Evolutionary conservation across 2,797 vertebrate species (phyloP).

Genomic region (Gymnothorax reevesii): DNA sequence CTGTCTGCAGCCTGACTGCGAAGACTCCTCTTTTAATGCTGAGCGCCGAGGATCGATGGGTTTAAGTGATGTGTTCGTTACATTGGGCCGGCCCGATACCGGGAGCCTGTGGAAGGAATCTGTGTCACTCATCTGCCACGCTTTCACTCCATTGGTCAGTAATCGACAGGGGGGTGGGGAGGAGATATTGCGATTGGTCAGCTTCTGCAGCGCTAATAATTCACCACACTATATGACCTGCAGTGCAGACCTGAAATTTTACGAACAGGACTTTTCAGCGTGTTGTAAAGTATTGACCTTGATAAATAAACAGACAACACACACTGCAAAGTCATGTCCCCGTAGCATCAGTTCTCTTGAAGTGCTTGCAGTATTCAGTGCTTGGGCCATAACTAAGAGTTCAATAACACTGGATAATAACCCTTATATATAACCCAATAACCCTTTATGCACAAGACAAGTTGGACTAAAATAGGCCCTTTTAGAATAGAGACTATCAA

Average conservation of each 20-base stretch:
- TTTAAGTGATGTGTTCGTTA: constrained; percentile 87
- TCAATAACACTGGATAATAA: not conserved
- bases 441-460: not conserved
- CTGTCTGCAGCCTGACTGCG: constrained; percentile 68
- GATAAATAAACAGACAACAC: not conserved
- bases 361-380: too few relatives aligned
- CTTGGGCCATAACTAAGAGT: not conserved
- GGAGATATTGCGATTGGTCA: not conserved
- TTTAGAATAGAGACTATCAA: too few relatives aligned
- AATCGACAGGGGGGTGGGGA: constrained; percentile 54
- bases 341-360: not conserved
- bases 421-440: too few relatives aligned
- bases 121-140: constrained; percentile 23
- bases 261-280: not conserved
- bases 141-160: constrained; percentile 45
- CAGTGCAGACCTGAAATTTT: not conserved
- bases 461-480: not conserved
- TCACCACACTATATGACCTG: not conserved
- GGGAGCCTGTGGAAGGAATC: constrained; percentile 69
- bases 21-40: constrained; percentile 70
- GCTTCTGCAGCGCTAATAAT: not conserved
- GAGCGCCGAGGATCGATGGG: constrained; percentile 68
- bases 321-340: not conserved
- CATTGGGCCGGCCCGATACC: constrained; percentile 72
- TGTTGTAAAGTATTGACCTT: not conserved